phyloP scores from a whole-genome alignment of 2,113 vertebrate genomes.

The Tapirus terrestris region DNA sequence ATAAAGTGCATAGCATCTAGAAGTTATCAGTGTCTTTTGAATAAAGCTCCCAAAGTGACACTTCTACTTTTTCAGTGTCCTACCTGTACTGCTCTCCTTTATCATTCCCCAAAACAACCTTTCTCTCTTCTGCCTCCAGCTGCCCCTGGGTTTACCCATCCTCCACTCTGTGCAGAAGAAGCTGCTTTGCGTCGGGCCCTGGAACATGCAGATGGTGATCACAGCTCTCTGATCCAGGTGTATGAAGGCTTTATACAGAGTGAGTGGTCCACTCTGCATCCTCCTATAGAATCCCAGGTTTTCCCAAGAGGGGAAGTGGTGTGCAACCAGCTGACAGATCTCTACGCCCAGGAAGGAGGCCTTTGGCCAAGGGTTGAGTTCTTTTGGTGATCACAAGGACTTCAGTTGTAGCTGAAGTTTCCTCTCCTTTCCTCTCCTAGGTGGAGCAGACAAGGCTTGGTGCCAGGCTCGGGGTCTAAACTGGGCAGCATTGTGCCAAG shows the following conservation, averaged over 20 bases:
- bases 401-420: neutral
- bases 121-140: constrained; percentile 81
- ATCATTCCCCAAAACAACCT: neutral
- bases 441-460: constrained; percentile 92
- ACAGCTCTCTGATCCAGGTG: constrained; percentile 93
- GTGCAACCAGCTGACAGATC: neutral
- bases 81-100: neutral
- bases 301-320: neutral
- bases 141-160: constrained; percentile 87
- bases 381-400: neutral
- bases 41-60: constrained; percentile 4
- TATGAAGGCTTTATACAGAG: constrained; percentile 91
- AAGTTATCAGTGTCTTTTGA: constrained; percentile 24
- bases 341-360: neutral
- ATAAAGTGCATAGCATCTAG: neutral
- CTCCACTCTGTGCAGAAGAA: constrained; percentile 85
- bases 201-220: constrained; percentile 90
- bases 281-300: neutral
- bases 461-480: constrained; percentile 91
- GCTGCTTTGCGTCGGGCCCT: constrained; percentile 87
- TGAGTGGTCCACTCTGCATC: constrained; percentile 82
- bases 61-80: neutral
- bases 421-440: constrained; percentile 80
- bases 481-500: constrained; percentile 88
- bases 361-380: neutral